Conservation (phyloP, 2,888 invertebrate species). For the Campopleginae sp. region DNA sequence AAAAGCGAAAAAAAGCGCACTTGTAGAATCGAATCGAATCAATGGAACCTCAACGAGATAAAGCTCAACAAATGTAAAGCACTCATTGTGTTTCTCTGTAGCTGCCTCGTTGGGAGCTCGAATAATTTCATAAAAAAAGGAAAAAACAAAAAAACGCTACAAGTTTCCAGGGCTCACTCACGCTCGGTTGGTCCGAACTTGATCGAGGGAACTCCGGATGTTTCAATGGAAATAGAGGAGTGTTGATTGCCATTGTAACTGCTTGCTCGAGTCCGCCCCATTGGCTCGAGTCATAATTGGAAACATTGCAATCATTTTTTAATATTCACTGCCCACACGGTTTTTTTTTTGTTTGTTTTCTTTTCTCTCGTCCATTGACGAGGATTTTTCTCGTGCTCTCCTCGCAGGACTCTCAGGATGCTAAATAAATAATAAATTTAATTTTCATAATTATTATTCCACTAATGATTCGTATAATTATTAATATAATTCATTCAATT, state of each 20-base stretch:
- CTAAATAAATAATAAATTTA: too few species aligned
- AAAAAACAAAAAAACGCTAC: not conserved
- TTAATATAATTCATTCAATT: too few species aligned
- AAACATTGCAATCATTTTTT: not conserved
- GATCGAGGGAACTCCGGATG: not conserved
- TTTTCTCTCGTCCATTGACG: not conserved
- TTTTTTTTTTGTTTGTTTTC: not conserved
- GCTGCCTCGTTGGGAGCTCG: not conserved
- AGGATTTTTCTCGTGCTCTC: not conserved
- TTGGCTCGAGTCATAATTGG: not conserved
- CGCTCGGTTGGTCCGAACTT: not conserved
- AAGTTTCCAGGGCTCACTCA: not conserved
- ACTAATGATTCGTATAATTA: too few species aligned
- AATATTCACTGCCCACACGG: not conserved
- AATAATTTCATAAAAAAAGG: not conserved
- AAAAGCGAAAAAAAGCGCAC: not conserved
- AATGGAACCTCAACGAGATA: slow-evolving; percentile 9
- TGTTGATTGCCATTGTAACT: not conserved
- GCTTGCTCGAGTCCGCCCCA: not conserved
- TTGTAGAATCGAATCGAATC: slow-evolving; percentile 50
- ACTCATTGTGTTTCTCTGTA: not conserved
- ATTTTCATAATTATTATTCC: too few species aligned
- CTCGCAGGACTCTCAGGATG: too few species aligned
- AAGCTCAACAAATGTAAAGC: too few species aligned
- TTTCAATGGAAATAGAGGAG: not conserved